Evolutionary conservation across 2,113 vertebrate genomes (phyloP).

Genomic region (Oceanodroma tethys): DNA sequence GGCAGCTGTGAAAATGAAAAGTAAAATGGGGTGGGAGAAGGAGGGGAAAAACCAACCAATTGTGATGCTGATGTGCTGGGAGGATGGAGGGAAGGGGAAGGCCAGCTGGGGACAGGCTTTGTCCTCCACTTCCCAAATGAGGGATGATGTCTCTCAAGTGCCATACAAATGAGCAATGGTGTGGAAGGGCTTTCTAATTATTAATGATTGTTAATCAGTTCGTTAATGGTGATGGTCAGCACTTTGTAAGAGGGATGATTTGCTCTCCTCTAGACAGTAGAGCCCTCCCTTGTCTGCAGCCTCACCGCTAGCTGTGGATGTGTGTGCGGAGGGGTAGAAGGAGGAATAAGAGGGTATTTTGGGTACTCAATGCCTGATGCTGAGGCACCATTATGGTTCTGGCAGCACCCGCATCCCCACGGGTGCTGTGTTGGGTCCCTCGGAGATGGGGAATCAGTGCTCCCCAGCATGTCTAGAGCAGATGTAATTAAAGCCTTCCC

Average conservation of each 20-base stretch:
- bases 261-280: background rate
- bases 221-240: background rate
- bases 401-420: background rate
- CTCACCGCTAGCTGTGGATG: background rate
- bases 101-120: background rate
- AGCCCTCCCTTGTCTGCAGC: background rate
- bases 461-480: constrained; percentile 20
- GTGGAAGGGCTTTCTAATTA: constrained; percentile 27
- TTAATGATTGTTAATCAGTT: constrained; percentile 50
- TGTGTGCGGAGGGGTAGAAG: background rate
- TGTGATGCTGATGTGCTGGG: background rate
- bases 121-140: background rate
- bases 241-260: background rate
- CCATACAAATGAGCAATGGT: background rate
- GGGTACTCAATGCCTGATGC: background rate
- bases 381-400: background rate
- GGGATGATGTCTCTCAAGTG: background rate
- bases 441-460: background rate
- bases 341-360: background rate
- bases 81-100: background rate
- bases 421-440: background rate
- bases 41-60: background rate
- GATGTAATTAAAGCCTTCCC: constrained; percentile 64
- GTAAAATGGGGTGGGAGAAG: background rate
- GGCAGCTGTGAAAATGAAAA: constrained; percentile 57